Evolutionary conservation across 2,797 vertebrate species (phyloP).

Genomic region (Cynopterus sphinx): DNA sequence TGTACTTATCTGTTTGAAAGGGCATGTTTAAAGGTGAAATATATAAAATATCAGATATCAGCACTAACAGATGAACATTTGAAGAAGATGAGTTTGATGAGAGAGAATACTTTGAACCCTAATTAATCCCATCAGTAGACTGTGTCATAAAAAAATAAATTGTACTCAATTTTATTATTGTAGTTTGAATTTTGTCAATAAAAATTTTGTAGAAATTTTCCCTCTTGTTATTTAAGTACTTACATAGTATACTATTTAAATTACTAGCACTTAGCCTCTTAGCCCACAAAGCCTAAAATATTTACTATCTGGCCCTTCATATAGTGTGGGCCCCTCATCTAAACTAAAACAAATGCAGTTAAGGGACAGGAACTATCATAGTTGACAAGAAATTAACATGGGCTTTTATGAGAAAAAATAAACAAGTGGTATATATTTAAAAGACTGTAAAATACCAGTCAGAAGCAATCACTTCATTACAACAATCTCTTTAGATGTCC

Average conservation of each 20-base stretch:
- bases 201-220: neutral
- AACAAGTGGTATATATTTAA: constrained; percentile 14
- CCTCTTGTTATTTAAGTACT: neutral
- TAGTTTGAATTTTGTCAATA: neutral
- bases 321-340: neutral
- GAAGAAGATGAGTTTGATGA: neutral
- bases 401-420: neutral
- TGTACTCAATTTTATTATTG: neutral
- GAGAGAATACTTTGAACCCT: too few species aligned
- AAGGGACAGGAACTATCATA: neutral
- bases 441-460: neutral
- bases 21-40: neutral
- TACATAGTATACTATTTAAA: neutral
- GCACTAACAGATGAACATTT: constrained; percentile 1
- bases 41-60: neutral
- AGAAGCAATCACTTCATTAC: neutral
- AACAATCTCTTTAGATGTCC: neutral
- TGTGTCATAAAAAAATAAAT: neutral
- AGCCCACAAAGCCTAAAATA: neutral
- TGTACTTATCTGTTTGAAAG: neutral
- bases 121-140: neutral
- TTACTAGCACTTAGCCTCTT: too few species aligned
- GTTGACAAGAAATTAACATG: constrained; percentile 12
- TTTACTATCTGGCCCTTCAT: neutral
- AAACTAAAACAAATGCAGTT: constrained; percentile 5